Conservation (phyloP, 2,113 vertebrate genomes). For the Nesoenas mayeri region DNA sequence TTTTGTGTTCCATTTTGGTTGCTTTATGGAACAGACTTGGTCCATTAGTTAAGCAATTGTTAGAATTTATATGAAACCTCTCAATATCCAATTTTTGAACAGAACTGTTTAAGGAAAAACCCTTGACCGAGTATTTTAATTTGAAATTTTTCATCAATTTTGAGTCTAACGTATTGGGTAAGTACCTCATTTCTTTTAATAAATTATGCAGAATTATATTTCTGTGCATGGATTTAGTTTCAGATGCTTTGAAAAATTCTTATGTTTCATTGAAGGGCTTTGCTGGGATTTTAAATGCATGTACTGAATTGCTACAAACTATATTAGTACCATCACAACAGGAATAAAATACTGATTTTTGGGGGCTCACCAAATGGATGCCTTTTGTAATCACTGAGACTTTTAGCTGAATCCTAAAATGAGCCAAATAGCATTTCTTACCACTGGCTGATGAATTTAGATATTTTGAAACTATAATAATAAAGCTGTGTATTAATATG, state of each 20-base stretch:
- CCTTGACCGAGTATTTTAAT: not conserved
- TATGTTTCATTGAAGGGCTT: not conserved
- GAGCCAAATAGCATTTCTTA: not conserved
- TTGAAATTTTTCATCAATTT: constrained; percentile 18
- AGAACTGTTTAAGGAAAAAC: not conserved
- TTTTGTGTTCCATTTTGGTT: not conserved
- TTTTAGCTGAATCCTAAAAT: not conserved
- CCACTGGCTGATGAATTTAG: not conserved
- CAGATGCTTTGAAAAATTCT: not conserved
- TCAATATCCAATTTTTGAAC: not conserved
- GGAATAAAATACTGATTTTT: not conserved
- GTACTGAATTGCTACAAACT: not conserved
- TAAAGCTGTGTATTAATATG: not conserved
- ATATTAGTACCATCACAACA: not conserved
- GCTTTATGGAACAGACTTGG: not conserved
- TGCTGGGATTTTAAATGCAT: not conserved
- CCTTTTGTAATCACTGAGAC: not conserved
- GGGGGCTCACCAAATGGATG: not conserved
- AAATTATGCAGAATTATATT: not conserved
- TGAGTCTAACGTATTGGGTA: not conserved
- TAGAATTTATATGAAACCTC: not conserved
- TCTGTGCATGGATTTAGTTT: not conserved
- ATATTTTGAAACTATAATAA: not conserved
- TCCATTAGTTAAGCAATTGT: not conserved
- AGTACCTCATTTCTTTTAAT: not conserved